phyloP scores from a whole-genome alignment of 1,140 invertebrate genomes.

The Cyclina sinensis region DNA sequence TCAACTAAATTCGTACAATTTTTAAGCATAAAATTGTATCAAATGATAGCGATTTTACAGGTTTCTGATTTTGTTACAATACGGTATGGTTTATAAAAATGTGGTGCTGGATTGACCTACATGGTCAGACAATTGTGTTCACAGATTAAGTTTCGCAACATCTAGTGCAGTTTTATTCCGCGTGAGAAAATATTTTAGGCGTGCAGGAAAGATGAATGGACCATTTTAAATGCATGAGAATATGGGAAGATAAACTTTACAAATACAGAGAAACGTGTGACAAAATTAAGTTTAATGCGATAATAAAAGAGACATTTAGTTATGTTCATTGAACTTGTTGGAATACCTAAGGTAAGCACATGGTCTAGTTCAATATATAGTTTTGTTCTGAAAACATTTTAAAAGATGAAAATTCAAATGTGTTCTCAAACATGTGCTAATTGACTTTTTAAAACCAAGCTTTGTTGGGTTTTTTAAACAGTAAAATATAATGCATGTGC shows the following conservation, averaged over 20 bases:
- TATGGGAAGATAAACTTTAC: too few relatives aligned
- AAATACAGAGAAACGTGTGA: too few relatives aligned
- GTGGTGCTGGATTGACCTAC: neutral
- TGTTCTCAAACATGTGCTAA: too few relatives aligned
- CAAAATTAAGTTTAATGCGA: too few relatives aligned
- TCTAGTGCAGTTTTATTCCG: conserved; percentile 3
- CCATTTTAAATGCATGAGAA: neutral
- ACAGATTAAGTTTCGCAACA: conserved; percentile 1
- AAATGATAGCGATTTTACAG: conserved; percentile 1
- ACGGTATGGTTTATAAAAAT: neutral
- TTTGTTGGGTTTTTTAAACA: too few relatives aligned
- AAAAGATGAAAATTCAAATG: too few relatives aligned
- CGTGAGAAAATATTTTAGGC: neutral
- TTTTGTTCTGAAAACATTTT: too few relatives aligned
- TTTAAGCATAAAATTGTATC: conserved; percentile 1
- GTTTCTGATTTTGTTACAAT: neutral
- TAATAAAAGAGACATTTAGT: neutral
- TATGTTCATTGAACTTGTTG: conserved; percentile 47
- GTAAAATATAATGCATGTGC: too few relatives aligned
- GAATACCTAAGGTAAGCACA: conserved; percentile 40
- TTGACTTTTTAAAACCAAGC: too few relatives aligned
- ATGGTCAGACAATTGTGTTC: neutral
- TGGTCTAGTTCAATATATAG: neutral
- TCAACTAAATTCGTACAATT: conserved; percentile 24
- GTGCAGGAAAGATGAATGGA: neutral